Base-by-base conservation (phyloP, 2,888 invertebrate genomes). In the Diadromus collaris region DNA sequence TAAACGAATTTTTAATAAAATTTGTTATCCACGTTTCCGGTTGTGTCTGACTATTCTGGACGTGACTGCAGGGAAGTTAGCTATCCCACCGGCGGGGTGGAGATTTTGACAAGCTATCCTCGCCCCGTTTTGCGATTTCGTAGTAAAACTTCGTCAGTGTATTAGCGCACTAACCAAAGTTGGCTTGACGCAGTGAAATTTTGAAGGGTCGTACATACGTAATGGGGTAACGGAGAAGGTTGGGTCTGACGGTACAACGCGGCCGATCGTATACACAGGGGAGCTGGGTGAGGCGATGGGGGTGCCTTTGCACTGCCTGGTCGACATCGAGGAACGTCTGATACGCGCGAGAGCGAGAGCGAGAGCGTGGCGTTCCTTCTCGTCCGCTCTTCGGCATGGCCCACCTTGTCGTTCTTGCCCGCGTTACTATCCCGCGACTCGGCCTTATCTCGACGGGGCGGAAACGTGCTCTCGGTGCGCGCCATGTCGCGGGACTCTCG, bases 401-500 rank as follows among this genome's bases (percentile, higher is more conserved):
- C 32, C n/a, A n/a, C 48, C 60, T 38, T 34, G 60, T 67, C 68
- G 44, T n/a, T 41, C 27, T 73, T 61, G 63, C 21, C 56, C 54
- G 65, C 81, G 72, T 69, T 71, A 67, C 73, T 67, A 63, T 27
- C 69, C 60, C 69, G 69, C 69, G 72, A 64, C 73, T 74, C 69
- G 75, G 82, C 83, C 84, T 87, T 87, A 87, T 87, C 86, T 86
- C 82, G 79, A 81, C 38, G 79, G 82, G 69, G 81, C 80, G 82
- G 87, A 87, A 86, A 87, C 87, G 87, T 87, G 87, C 86, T 82
- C 82, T 79, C 79, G 58, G 19, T 73, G 76, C 72, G 76, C 76
- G 79, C 76, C 79, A 79, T 79, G 79, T 79, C 79, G 72, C 76
- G 72, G 76, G 76, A 69, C 76, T 76, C 79, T 69, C 69, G 73